Evolutionary conservation across 2,888 invertebrate species (phyloP), one percentile per base, ranked within the genome.

Genomic region (Thera britannica): DNA sequence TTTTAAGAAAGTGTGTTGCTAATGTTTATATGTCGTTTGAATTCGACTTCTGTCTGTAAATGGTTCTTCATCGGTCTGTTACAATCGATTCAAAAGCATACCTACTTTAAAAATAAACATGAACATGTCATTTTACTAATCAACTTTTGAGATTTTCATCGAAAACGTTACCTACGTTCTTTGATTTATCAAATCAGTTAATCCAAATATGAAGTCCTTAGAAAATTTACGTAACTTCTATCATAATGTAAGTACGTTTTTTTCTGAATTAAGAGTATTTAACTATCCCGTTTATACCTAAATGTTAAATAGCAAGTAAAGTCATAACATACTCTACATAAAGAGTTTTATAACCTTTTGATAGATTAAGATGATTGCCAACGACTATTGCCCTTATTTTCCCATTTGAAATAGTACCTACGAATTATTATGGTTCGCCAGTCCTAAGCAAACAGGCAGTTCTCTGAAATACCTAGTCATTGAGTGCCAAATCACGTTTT

Each of bases 1-100:
- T 84, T 85, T 84, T 87, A 85, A 86, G 87, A 83, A 84, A 81
- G 89, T 88, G 88, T 91, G 89, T 91, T 89, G 88, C 88, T 90
- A 89, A 86, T 83, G 77, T 85, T 84, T 84, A 83, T 85, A 83
- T 83, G 84, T 88, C 87, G 86, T 88, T 89, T 80, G 77, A 85
- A 82, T 85, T 87, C 86, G 86, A 89, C 87, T 88, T 86, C 81
- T 87, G 80, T 74, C 72, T 75, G 74, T 72, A 73, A 71, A 72
- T 69, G 68, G 66, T 58, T 71, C 65, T 68, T 68, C 69, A 72
- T 73, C 68, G 58, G 48, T 63, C 62, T 65, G 64, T 73, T 70
- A 75, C 76, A 79, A 81, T 77, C 75, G 81, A 81, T 82, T 79
- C 76, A 72, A 80, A 83, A 60, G 80, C 83, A 82, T 80, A 80